Evolutionary conservation across 2,113 vertebrate genomes (phyloP).

Genomic region (Loxodonta africana): DNA sequence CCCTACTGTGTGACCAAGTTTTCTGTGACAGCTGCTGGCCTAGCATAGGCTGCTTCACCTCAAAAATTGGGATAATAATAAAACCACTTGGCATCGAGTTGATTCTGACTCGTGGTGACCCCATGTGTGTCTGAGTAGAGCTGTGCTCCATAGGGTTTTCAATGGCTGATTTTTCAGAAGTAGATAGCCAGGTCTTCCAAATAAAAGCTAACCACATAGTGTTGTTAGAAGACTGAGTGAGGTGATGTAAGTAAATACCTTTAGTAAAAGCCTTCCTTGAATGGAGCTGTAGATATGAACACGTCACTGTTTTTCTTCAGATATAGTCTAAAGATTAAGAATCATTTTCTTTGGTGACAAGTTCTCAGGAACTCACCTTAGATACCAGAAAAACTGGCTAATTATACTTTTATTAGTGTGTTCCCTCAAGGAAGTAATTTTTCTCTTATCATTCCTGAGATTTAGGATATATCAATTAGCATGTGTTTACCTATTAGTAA

Average conservation of each 20-base stretch:
- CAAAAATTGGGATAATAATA: neutral
- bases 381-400: neutral
- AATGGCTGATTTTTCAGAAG: neutral
- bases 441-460: slow-evolving; percentile 41
- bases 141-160: neutral
- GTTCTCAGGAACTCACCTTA: neutral
- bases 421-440: slow-evolving; percentile 55
- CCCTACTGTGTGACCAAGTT: neutral
- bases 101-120: neutral
- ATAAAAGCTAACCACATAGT: neutral
- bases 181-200: neutral
- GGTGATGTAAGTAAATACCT: too few relatives aligned
- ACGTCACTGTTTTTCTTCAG: neutral
- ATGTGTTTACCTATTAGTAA: neutral
- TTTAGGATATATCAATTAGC: neutral
- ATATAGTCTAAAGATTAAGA: neutral
- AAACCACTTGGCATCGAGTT: neutral
- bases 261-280: neutral
- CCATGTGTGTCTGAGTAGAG: too few relatives aligned
- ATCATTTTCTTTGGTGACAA: neutral
- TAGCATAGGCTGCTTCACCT: neutral
- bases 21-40: neutral
- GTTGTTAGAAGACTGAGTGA: neutral
- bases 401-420: slow-evolving; percentile 6
- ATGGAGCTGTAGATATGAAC: rapidly evolving